Conservation (phyloP, 2,797 vertebrate genomes). For the Bovichtus diacanthus region DNA sequence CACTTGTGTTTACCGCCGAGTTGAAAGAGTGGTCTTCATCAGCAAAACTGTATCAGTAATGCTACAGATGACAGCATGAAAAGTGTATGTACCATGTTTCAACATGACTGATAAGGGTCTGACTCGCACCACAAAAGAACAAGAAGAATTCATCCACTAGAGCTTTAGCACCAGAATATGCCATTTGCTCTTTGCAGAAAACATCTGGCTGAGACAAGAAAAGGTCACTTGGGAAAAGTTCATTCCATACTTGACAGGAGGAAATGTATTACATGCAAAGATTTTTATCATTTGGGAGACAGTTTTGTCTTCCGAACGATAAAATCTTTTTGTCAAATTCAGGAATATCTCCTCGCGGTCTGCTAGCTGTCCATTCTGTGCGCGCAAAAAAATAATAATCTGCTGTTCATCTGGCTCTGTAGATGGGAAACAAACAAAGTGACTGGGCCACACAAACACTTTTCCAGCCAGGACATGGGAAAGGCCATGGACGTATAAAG, state of each 20-base stretch:
- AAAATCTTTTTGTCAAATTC: too few relatives aligned
- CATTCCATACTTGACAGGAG: slow-evolving; percentile 40
- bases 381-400: too few relatives aligned
- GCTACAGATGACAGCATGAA: slow-evolving; percentile 27
- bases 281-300: slow-evolving; percentile 42
- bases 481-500: too few relatives aligned
- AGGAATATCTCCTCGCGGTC: too few relatives aligned
- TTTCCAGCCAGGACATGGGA: too few relatives aligned
- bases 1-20: not conserved
- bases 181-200: slow-evolving; percentile 45
- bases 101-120: slow-evolving; percentile 37
- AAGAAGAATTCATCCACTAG: slow-evolving; percentile 44
- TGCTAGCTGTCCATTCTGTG: too few relatives aligned
- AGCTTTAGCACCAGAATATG: slow-evolving; percentile 34
- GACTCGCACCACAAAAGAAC: slow-evolving; percentile 30
- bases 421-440: too few relatives aligned
- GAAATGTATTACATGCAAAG: slow-evolving; percentile 35
- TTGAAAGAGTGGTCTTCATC: not conserved
- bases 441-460: too few relatives aligned
- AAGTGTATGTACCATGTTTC: slow-evolving; percentile 5
- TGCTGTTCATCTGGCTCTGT: too few relatives aligned
- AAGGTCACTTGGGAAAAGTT: slow-evolving; percentile 55
- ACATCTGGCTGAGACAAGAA: slow-evolving; percentile 47
- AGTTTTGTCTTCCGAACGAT: not conserved
- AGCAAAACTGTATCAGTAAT: slow-evolving; percentile 13